These are phyloP conservation scores for Spilogale gracilis DNA, from an alignment of 2,113 vertebrate species.

Conservation along the genomic window DNA sequence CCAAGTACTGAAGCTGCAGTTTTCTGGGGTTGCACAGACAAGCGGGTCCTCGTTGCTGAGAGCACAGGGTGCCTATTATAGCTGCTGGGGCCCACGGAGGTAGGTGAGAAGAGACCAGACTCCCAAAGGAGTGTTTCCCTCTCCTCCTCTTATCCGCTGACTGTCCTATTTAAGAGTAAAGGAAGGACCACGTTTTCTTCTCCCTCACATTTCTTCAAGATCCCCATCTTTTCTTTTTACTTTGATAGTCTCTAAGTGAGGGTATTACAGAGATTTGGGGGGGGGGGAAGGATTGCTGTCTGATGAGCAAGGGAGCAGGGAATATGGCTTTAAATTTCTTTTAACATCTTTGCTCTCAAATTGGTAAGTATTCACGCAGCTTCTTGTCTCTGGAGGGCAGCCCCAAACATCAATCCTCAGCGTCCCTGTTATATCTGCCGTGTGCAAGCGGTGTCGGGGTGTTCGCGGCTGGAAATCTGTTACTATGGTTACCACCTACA, in stretches of 20 bases:
- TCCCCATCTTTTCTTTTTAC: conserved; percentile 65
- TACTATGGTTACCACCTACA: conserved; percentile 88
- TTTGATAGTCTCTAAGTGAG: conserved; percentile 53
- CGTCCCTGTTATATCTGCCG: conserved; percentile 71
- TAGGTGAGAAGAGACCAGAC: neutral
- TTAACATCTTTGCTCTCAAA: conserved; percentile 64
- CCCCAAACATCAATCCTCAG: conserved; percentile 58
- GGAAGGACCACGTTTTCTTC: neutral
- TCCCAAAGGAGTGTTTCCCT: neutral
- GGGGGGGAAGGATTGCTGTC: neutral
- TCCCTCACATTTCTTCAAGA: neutral
- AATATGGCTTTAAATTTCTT: conserved; percentile 56
- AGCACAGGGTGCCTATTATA: rapidly evolving
- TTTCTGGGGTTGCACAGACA: neutral
- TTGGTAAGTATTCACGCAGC: conserved; percentile 50
- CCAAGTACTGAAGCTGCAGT: conserved; percentile 57
- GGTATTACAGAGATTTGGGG: conserved; percentile 28
- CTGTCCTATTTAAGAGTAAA: neutral
- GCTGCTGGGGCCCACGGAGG: neutral
- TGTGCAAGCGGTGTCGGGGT: conserved; percentile 77
- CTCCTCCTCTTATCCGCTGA: neutral
- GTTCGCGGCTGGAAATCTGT: conserved; percentile 83
- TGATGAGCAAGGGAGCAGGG: neutral
- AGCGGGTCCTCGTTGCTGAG: neutral
- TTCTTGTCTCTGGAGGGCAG: conserved; percentile 49